Evolutionary conservation across 37 sponge, comb jelly and placozoan genomes (phyloP).

Genomic region (Beroe forskalii): DNA sequence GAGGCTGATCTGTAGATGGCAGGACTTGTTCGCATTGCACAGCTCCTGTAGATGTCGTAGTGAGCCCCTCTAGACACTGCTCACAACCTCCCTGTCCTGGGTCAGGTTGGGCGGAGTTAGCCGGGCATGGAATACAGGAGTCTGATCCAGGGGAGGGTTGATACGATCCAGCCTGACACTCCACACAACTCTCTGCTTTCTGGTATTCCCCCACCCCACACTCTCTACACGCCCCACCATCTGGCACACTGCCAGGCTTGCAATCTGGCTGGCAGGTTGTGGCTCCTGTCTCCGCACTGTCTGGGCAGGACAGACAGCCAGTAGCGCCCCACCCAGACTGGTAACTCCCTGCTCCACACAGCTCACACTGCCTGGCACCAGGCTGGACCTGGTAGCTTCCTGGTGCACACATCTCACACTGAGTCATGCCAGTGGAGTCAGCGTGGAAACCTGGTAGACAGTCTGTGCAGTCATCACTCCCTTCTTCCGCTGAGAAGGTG

Average conservation of each 20-base stretch:
- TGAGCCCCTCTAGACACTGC: background rate
- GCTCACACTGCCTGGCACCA: background rate
- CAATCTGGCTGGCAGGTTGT: background rate
- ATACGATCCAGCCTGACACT: background rate
- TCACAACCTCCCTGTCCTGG: background rate
- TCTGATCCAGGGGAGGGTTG: background rate
- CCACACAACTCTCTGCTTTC: background rate
- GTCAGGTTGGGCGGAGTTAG: background rate
- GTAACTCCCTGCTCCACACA: background rate
- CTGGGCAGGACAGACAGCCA: background rate
- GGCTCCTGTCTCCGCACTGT: background rate
- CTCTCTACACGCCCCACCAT: background rate
- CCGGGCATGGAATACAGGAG: background rate
- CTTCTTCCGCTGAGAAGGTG: background rate
- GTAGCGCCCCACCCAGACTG: background rate
- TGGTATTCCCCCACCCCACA: background rate
- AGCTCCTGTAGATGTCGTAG: background rate
- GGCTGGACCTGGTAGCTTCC: background rate
- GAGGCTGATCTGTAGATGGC: too few species aligned
- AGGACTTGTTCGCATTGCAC: background rate
- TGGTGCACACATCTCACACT: background rate
- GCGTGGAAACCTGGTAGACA: background rate
- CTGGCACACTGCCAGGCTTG: background rate
- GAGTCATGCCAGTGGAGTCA: background rate
- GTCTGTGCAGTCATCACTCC: background rate